phyloP scores from a whole-genome alignment of 2,888 invertebrate genomes.

The Ochropacha duplaris region DNA sequence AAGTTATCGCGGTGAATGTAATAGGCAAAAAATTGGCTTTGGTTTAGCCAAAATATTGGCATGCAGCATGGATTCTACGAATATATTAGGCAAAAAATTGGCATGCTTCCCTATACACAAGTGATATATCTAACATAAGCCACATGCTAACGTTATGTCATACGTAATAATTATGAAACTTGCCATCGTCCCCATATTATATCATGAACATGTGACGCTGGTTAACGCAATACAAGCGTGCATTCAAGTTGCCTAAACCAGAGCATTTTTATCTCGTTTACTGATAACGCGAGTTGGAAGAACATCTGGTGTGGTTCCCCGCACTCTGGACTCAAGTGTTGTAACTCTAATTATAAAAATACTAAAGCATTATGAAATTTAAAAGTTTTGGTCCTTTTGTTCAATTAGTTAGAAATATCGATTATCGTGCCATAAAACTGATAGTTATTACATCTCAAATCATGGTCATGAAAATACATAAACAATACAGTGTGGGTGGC shows the following conservation, averaged over 20 bases:
- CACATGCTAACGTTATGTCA: slow-evolving; percentile 49
- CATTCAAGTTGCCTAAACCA: slow-evolving; percentile 48
- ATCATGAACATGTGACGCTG: slow-evolving; percentile 20
- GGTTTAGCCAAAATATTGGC: no score
- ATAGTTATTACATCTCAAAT: slow-evolving; percentile 40
- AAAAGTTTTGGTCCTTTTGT: slow-evolving; percentile 23
- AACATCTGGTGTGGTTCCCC: slow-evolving; percentile 58
- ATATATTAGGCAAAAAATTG: no score
- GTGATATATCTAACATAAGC: slow-evolving; percentile 44
- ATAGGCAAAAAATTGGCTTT: no score
- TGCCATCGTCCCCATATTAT: slow-evolving; percentile 23
- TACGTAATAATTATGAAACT: slow-evolving; percentile 36
- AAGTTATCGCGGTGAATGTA: no score
- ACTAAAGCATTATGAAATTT: slow-evolving; percentile 23
- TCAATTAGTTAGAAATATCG: slow-evolving; percentile 40
- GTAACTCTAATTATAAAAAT: slow-evolving; percentile 42
- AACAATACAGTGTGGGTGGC: slow-evolving; percentile 25
- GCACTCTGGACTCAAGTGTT: slow-evolving; percentile 61
- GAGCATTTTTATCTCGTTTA: slow-evolving; percentile 59
- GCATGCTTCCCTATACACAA: no score
- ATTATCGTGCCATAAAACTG: slow-evolving; percentile 30
- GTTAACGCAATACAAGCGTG: slow-evolving; percentile 47
- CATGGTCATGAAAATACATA: slow-evolving; percentile 39
- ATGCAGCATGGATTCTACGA: no score
- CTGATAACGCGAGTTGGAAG: slow-evolving; percentile 50